A percentile compares a stretch with the other conserved stretches of the same genome.
Conservation (phyloP, 2,113 vertebrate species). For the Elachura formosa region DNA sequence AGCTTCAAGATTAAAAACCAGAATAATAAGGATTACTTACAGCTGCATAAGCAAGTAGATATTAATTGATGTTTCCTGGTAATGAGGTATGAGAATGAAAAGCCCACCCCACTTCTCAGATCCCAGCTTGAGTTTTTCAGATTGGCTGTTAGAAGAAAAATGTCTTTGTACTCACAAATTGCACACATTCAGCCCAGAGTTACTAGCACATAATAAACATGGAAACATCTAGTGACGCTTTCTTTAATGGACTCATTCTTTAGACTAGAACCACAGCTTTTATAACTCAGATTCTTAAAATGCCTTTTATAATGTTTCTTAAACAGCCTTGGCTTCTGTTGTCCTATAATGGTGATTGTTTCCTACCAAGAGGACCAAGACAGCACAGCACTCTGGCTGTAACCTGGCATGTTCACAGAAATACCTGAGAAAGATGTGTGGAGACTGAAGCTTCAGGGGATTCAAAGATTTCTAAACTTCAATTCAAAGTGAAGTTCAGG, state of each 20-base stretch:
- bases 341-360: background rate
- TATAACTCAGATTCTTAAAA: conserved; percentile 22
- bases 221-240: conserved; percentile 41
- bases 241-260: conserved; percentile 47
- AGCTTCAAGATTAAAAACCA: background rate
- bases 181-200: conserved; percentile 1
- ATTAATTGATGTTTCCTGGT: conserved; percentile 33
- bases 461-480: background rate
- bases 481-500: background rate
- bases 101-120: conserved; percentile 9
- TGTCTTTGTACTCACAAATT: conserved; percentile 29
- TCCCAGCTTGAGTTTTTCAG: conserved; percentile 24
- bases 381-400: rapidly evolving
- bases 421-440: background rate
- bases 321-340: background rate
- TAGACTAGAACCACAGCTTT: background rate
- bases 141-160: conserved; percentile 40
- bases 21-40: background rate
- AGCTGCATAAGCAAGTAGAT: background rate
- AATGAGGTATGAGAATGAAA: conserved; percentile 32
- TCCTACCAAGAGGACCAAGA: background rate
- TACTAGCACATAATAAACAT: conserved; percentile 49
- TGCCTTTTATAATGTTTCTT: background rate
- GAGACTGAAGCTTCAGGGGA: background rate
- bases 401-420: background rate